Conservation (phyloP, 2,113 vertebrate genomes). For the Rana temporaria region DNA sequence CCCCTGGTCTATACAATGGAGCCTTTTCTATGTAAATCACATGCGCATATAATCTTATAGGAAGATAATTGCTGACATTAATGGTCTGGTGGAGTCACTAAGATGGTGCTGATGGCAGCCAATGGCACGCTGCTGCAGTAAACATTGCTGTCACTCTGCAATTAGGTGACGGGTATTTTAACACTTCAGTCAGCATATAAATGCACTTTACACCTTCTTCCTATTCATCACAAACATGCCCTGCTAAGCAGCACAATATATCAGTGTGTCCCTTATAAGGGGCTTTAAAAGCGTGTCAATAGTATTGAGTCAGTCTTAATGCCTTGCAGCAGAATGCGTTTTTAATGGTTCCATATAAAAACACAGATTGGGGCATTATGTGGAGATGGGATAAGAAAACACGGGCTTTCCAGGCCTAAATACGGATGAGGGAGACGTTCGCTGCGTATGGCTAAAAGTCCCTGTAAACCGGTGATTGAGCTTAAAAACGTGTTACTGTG, state of each 20-base stretch:
- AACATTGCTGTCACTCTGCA: too few species aligned
- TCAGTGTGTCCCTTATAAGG: neutral
- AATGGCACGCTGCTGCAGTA: too few species aligned
- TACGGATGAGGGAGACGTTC: neutral
- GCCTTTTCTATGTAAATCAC: too few species aligned
- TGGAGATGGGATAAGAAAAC: neutral
- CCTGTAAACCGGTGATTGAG: neutral
- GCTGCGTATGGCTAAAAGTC: neutral
- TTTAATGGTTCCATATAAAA: neutral
- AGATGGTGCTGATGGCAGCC: too few species aligned
- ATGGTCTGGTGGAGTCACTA: too few species aligned
- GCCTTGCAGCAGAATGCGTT: neutral
- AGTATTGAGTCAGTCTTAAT: neutral
- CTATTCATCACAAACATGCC: neutral
- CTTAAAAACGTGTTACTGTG: conserved; percentile 17
- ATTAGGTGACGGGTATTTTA: too few species aligned
- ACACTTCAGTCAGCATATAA: too few species aligned
- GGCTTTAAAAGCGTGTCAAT: neutral
- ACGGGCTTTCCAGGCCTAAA: neutral
- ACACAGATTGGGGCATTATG: neutral
- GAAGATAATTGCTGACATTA: too few species aligned
- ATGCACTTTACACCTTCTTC: neutral
- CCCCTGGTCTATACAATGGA: too few species aligned
- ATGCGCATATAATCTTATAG: too few species aligned
- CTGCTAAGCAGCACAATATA: neutral